These are phyloP conservation scores for Dorcus hopei DNA, from an alignment of 2,888 invertebrate species.

Conservation along the genomic window DNA sequence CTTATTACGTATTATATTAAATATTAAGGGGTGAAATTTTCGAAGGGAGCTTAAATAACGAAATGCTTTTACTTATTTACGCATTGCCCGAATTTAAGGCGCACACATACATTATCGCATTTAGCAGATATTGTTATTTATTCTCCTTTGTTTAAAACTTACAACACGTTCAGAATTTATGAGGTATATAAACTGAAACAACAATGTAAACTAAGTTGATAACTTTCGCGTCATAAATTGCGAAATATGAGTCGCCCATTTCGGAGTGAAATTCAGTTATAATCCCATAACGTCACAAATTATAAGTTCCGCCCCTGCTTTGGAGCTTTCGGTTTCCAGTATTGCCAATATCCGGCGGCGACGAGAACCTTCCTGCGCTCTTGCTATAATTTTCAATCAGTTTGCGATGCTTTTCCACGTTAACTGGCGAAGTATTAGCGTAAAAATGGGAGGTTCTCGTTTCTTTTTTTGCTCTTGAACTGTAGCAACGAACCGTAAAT, in stretches of 20 bases:
- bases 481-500: constrained; percentile 10
- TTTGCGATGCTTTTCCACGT: constrained; percentile 6
- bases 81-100: too few species aligned
- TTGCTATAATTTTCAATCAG: constrained; percentile 17
- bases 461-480: constrained; percentile 4
- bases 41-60: too few species aligned
- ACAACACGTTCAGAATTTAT: constrained; percentile 7
- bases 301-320: constrained; percentile 19
- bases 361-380: constrained; percentile 2
- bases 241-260: constrained; percentile 5
- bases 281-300: constrained; percentile 22
- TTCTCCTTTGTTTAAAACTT: not conserved
- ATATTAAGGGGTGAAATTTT: too few species aligned
- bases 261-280: constrained; percentile 17
- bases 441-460: constrained; percentile 6
- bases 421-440: constrained; percentile 6
- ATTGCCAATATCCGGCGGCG: constrained; percentile 19
- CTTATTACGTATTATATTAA: too few species aligned
- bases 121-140: not conserved
- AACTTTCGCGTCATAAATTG: constrained; percentile 13
- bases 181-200: constrained; percentile 11
- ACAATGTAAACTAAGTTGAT: constrained; percentile 14
- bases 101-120: too few species aligned
- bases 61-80: too few species aligned
- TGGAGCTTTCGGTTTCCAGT: constrained; percentile 18